Evolutionary conservation across 2,888 invertebrate genomes (phyloP), one percentile per base, ranked within the genome.

Genomic region (Acronicta alni): DNA sequence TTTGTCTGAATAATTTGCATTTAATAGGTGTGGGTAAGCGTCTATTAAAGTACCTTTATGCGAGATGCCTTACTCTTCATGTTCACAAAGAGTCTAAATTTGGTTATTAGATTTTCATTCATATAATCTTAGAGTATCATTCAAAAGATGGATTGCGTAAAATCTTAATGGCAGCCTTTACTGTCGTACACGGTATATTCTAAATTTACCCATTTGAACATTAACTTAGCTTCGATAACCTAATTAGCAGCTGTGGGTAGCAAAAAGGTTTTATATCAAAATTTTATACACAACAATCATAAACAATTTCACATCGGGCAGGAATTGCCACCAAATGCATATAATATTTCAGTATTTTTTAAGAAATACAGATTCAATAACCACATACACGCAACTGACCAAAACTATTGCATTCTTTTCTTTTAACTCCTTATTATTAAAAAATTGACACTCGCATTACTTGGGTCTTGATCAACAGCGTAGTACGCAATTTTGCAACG

Each of bases 391-490:
- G 56, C 48, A 14, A 46, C 2, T n/a, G 5, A 30, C 41, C 17
- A 30, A 23, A 20, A 35, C 30, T 23, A 18, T 52, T 41, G 59
- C 62, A 51, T 45, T 41, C 55, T 57, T 30, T 45, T 41, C 55
- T 57, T 30, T 16, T 26, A n/a, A 59, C 49, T 57, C 41, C 41
- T 66, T 52, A 71, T 66, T 52, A 71, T 60, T 49, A 52, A 55
- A 35, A 35, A 63, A 62, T 59, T 55, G 60, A 62, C 67, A 63
- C 30, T 63, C 38, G 1, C 57, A 68, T 51, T 46, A 57, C 65
- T 74, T 67, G 56, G 53, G 68, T n/a, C n/a, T 78, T 76, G 68
- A 75, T 76, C 75, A 74, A 74, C 55, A 26, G 26, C 38, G 49
- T 39, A 56, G 45, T 44, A 73, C 57, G 5, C 57, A 51, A 67